Conservation (phyloP, 2,797 vertebrate species). For the Synaphobranchus kaupii region DNA sequence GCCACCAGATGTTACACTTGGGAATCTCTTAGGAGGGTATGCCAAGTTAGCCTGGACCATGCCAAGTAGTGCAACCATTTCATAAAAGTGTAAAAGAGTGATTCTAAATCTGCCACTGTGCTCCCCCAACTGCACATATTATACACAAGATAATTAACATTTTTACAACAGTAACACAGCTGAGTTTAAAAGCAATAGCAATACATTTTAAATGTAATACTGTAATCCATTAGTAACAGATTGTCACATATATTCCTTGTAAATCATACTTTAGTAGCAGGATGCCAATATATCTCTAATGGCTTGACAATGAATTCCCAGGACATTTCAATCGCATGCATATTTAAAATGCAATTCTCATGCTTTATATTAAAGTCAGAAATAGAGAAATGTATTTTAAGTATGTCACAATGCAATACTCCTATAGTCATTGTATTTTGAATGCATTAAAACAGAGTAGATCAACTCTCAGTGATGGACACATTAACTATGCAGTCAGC, state of each 20-base stretch:
- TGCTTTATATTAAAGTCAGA: conserved; percentile 1
- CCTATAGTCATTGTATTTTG: background rate
- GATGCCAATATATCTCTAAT: background rate
- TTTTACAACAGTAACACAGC: background rate
- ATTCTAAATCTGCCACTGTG: background rate
- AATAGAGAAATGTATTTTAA: background rate
- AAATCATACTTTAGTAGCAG: background rate
- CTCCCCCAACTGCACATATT: background rate
- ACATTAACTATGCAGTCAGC: background rate
- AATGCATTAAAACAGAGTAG: background rate
- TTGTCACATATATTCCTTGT: background rate
- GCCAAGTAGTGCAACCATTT: background rate
- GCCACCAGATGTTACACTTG: conserved; percentile 26
- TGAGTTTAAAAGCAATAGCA: background rate
- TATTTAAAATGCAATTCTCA: background rate
- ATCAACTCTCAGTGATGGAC: background rate
- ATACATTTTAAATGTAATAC: background rate
- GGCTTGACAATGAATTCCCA: background rate
- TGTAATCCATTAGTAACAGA: background rate
- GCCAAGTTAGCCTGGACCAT: background rate
- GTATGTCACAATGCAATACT: background rate
- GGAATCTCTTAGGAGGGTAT: conserved; percentile 13
- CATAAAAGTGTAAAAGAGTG: background rate
- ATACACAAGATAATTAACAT: background rate
- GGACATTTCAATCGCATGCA: background rate